A percentile compares a stretch with the other conserved stretches of the same genome.
phyloP scores from a whole-genome alignment of 2,797 vertebrate genomes.

The Gouania willdenowi region DNA sequence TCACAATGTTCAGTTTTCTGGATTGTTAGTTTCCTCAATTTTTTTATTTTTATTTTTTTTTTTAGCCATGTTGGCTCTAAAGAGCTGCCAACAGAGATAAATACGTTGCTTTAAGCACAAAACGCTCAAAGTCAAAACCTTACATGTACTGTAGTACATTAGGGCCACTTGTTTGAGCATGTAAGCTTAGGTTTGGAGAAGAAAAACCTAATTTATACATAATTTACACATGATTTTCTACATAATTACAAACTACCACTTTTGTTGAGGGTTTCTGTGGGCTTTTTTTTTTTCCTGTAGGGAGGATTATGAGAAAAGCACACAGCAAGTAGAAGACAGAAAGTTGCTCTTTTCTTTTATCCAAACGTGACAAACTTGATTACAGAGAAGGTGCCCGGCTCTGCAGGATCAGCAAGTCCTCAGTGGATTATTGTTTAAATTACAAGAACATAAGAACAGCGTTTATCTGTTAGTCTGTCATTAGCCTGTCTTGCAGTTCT shows the following conservation, averaged over 20 bases:
- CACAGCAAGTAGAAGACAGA: no score
- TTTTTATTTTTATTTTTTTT: no score
- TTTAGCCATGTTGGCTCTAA: constrained; percentile 26
- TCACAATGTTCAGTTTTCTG: constrained; percentile 33
- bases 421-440: constrained; percentile 62
- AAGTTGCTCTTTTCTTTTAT: constrained; percentile 15
- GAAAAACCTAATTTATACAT: no score
- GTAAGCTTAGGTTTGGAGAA: no score
- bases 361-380: constrained; percentile 38
- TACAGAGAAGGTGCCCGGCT: constrained; percentile 44
- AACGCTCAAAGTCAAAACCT: no score
- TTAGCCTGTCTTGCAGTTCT: constrained; percentile 47
- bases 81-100: constrained; percentile 31
- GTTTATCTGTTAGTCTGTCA: constrained; percentile 59
- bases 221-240: neutral
- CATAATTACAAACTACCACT: neutral
- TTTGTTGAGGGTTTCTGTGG: no score
- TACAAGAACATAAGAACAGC: constrained; percentile 49
- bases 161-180: no score
- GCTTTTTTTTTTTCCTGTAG: no score
- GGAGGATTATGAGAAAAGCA: no score
- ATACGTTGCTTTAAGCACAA: constrained; percentile 19
- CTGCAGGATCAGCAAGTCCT: constrained; percentile 45
- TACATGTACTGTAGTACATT: no score
- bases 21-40: constrained; percentile 37